phyloP scores from a whole-genome alignment of 1,140 invertebrate genomes.

The Trachymyrmex septentrionalis region DNA sequence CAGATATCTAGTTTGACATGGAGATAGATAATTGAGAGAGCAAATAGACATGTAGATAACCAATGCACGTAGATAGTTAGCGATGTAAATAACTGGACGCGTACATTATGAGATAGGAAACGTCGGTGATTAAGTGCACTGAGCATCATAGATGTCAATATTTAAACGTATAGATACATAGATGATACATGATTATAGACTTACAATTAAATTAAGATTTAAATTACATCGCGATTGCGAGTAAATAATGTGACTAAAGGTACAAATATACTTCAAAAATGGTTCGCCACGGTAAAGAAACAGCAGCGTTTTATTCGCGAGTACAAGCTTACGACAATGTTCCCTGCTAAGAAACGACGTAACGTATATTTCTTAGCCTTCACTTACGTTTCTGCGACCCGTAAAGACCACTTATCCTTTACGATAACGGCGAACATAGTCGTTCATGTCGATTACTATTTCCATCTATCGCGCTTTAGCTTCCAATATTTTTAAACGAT shows the following conservation, averaged over 20 bases:
- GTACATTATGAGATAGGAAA: conserved; percentile 41
- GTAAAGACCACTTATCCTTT: conserved; percentile 59
- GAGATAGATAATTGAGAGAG: conserved; percentile 51
- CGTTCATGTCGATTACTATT: conserved; percentile 54
- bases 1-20: conserved; percentile 3
- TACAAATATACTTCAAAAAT: conserved; percentile 2
- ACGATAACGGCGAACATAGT: conserved; percentile 51
- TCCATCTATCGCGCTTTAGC: conserved; percentile 31
- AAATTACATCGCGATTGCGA: neutral
- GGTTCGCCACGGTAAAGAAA: neutral
- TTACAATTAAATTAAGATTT: conserved; percentile 8
- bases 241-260: neutral
- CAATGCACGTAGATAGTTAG: conserved; percentile 39
- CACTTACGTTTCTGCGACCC: conserved; percentile 43
- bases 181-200: neutral
- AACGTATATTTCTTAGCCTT: conserved; percentile 47
- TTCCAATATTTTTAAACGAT: conserved; percentile 40
- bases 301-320: conserved; percentile 9
- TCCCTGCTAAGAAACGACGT: conserved; percentile 18
- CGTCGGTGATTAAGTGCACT: conserved; percentile 37
- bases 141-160: conserved; percentile 16
- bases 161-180: neutral
- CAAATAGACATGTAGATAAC: conserved; percentile 24
- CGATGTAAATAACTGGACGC: conserved; percentile 31
- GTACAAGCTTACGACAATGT: conserved; percentile 53